These are phyloP conservation scores for Petroica traversi DNA, from an alignment of 2,113 vertebrate genomes.

Conservation along the genomic window DNA sequence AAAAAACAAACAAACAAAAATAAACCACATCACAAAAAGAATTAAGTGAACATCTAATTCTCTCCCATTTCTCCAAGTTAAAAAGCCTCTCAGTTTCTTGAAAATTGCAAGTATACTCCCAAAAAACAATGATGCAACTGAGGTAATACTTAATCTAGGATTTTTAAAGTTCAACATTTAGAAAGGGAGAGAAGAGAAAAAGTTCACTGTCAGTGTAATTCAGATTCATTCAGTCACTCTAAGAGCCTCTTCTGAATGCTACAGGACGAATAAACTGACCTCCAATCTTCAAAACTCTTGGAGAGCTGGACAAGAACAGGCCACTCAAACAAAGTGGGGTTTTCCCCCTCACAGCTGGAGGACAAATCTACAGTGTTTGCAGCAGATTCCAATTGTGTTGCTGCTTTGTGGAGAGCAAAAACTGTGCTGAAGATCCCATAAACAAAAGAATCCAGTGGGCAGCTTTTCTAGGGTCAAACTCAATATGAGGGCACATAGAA, in stretches of 20 bases:
- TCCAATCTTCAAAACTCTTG: not conserved
- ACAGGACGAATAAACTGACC: not conserved
- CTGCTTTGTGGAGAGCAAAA: not conserved
- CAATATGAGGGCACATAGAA: not conserved
- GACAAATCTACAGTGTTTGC: not conserved
- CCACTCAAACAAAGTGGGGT: fast-evolving
- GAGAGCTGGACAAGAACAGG: not conserved
- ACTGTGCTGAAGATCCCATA: not conserved
- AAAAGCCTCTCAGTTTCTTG: not conserved
- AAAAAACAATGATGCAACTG: not conserved
- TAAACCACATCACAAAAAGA: not conserved
- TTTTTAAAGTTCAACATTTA: not conserved
- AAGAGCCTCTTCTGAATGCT: not conserved
- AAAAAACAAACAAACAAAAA: not conserved
- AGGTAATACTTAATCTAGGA: not conserved
- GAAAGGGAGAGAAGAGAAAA: not conserved
- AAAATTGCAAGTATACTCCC: not conserved
- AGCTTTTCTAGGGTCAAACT: not conserved
- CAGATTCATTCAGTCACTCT: not conserved
- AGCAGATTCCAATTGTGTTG: not conserved
- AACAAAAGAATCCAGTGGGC: not conserved
- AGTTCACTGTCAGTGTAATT: not conserved
- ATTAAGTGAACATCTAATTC: not conserved
- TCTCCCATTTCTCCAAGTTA: not conserved
- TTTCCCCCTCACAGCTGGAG: not conserved